Evolutionary conservation across 2,797 vertebrate genomes (phyloP), one percentile per base, ranked within the genome.

Genomic region (Craterocephalus amniculus): DNA sequence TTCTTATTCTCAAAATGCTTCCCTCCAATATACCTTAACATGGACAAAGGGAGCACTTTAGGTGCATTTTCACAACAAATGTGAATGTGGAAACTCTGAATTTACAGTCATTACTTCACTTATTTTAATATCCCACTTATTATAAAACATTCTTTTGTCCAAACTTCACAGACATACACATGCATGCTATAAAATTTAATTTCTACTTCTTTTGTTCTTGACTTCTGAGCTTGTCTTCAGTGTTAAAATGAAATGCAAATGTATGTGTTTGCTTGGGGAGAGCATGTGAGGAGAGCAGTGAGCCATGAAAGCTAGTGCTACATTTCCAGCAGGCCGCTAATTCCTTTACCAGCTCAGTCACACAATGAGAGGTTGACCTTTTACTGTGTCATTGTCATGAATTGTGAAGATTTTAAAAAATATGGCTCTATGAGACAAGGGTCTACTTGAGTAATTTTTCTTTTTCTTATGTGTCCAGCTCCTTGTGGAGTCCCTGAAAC

Each of bases 291-390:
- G 78, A 63, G 76, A 75, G 77, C 80, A 4, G 4, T 70, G 85
- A 89, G 85, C 83, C 87, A 64, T 90, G 81, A 90, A 90, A 83
- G 75, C 76, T 56, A 51, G 3, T 71, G 76, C 67, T 77, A 40
- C 75, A 65, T 84, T 86, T 91, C 79, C 76, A 80, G 72, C 81
- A 69, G 83, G 79, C 51, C 54, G 58, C 76, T 78, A 79, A 87
- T 84, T 86, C 70, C 80, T 78, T 58, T 62, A 75, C 75, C 73
- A 68, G 76, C 76, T 74, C 63, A n/a, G 66, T 64, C 67, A 45
- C 81, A 67, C 63, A 26, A 79, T 85, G 54, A 6, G 70, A 79
- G 76, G 87, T 70, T 92, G 91, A 90, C 91, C 92, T 91, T 92
- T 89, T 83, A 81, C 68, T 20, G 34, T 70, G 71, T 81, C 76